These are phyloP conservation scores for Nymphalis urticae DNA, from an alignment of 2,888 invertebrate species.

Conservation along the genomic window DNA sequence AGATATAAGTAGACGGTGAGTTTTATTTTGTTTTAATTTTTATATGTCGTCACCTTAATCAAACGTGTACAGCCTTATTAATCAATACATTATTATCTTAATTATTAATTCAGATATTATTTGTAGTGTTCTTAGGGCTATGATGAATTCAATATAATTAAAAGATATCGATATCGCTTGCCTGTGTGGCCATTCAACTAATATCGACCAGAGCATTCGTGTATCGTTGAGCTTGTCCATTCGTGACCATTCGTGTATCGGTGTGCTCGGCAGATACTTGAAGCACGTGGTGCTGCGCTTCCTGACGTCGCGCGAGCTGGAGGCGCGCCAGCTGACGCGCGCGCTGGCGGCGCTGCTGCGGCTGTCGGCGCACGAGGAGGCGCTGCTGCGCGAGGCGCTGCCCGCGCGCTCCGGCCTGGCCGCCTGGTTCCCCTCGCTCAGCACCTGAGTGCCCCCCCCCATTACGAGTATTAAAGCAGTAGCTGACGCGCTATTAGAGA, in stretches of 20 bases:
- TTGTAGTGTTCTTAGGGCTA: too few species aligned
- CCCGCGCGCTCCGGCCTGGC: slow-evolving; percentile 68
- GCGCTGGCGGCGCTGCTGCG: slow-evolving; percentile 92
- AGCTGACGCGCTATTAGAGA: too few species aligned
- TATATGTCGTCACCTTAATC: too few species aligned
- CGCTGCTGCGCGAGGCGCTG: slow-evolving; percentile 89
- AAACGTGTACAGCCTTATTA: too few species aligned
- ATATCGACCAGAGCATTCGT: background rate
- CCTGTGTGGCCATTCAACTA: too few species aligned
- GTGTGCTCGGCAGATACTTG: slow-evolving; percentile 81
- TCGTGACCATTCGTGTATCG: too few species aligned
- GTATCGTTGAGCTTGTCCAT: too few species aligned
- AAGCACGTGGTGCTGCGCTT: slow-evolving; percentile 97
- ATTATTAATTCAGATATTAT: too few species aligned
- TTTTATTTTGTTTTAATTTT: background rate
- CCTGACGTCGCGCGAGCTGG: slow-evolving; percentile 91
- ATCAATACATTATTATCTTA: too few species aligned
- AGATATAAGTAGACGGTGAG: slow-evolving; percentile 83
- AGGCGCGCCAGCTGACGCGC: slow-evolving; percentile 94
- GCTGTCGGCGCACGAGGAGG: slow-evolving; percentile 93
- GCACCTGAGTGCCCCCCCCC: background rate
- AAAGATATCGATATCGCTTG: too few species aligned
- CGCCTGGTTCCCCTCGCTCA: slow-evolving; percentile 54
- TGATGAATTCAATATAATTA: too few species aligned
- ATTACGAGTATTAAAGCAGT: too few species aligned